phyloP scores from a whole-genome alignment of 2,888 invertebrate species.

The Coecobrya sp. region DNA sequence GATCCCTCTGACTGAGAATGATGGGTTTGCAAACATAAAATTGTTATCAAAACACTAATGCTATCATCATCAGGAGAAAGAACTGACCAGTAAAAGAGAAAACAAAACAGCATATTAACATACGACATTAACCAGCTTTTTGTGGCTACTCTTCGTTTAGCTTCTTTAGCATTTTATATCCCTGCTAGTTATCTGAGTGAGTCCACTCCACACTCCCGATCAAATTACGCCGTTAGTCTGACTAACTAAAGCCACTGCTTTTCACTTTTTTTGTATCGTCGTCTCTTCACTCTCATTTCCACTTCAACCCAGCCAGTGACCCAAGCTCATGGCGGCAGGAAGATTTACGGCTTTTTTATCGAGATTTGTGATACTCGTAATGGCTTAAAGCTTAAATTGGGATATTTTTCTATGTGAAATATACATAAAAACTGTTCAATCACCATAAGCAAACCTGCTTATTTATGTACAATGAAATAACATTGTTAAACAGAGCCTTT shows the following conservation, averaged over 20 bases:
- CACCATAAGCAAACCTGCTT: no score
- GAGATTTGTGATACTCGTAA: slow-evolving; percentile 55
- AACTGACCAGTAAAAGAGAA: slow-evolving; percentile 11
- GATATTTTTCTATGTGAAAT: not conserved
- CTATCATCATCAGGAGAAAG: not conserved
- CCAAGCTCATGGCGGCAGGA: slow-evolving; percentile 48
- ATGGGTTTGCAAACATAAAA: slow-evolving; percentile 42
- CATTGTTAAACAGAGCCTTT: no score
- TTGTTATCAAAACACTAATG: slow-evolving; percentile 31
- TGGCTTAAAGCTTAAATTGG: slow-evolving; percentile 51
- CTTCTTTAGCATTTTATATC: not conserved
- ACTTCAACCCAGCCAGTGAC: slow-evolving; percentile 10
- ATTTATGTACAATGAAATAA: no score
- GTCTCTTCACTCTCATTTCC: slow-evolving; percentile 41
- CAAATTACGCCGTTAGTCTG: not conserved
- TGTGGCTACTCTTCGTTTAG: not conserved
- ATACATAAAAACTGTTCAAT: not conserved
- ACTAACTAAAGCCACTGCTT: not conserved
- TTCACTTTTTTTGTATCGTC: not conserved
- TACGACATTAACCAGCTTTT: not conserved
- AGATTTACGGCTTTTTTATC: slow-evolving; percentile 67
- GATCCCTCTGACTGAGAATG: not conserved
- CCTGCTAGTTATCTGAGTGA: not conserved
- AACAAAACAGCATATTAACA: slow-evolving; percentile 12
- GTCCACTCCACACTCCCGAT: not conserved